Evolutionary conservation across 2,797 vertebrate species (phyloP).

Genomic region (Nothura maculosa): DNA sequence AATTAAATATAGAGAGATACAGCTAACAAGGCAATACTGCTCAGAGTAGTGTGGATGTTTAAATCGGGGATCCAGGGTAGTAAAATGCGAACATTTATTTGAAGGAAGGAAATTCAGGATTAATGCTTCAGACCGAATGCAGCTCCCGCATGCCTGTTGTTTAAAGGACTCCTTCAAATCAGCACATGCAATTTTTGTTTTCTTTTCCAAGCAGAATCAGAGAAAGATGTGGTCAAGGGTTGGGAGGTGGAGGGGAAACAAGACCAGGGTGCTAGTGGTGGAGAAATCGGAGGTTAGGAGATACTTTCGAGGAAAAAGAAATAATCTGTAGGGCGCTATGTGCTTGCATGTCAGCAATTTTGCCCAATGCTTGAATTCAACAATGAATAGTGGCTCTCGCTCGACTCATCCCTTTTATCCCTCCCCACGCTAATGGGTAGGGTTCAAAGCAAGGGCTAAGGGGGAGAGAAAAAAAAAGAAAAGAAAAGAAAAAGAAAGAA

Average conservation of each 20-base stretch:
- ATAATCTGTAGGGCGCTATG: constrained; percentile 21
- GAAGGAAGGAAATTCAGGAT: constrained; percentile 60
- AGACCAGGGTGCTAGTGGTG: not conserved
- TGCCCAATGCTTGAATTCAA: constrained; percentile 26
- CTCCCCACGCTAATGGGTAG: not conserved
- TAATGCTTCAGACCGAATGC: constrained; percentile 56
- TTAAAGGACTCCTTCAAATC: constrained; percentile 69
- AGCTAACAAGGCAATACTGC: constrained; percentile 5
- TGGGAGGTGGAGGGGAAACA: not conserved
- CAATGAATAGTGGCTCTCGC: constrained; percentile 47
- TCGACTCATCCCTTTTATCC: constrained; percentile 37
- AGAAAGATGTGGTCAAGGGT: constrained; percentile 34
- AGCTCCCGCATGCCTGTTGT: constrained; percentile 38
- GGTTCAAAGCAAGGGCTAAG: constrained; percentile 27
- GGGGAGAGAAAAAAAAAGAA: too few species aligned
- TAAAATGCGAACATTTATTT: constrained; percentile 37
- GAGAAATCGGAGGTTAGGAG: constrained; percentile 36
- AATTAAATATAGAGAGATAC: constrained; percentile 41
- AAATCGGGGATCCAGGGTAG: constrained; percentile 36
- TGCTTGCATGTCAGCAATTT: constrained; percentile 36
- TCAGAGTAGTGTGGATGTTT: constrained; percentile 14
- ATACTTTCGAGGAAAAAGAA: constrained; percentile 64
- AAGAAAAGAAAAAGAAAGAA: too few species aligned
- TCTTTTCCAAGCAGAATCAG: not conserved
- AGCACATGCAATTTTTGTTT: constrained; percentile 10